A percentile compares a stretch with the other conserved stretches of the same genome.
Evolutionary conservation across 2,797 vertebrate genomes (phyloP).

Genomic region (Neosilurus hyrtlii): DNA sequence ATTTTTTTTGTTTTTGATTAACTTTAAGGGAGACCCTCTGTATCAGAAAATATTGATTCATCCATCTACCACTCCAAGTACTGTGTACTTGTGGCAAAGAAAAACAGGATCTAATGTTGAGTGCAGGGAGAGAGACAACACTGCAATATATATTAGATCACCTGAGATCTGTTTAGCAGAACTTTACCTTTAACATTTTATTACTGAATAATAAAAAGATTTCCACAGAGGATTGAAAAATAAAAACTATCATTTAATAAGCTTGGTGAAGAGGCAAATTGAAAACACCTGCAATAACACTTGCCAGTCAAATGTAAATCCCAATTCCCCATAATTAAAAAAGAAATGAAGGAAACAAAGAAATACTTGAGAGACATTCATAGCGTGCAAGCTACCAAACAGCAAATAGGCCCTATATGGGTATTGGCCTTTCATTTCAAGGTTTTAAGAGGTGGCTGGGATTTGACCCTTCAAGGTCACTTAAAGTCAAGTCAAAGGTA

Average conservation of each 20-base stretch:
- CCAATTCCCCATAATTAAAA: neutral
- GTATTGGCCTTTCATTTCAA: no score
- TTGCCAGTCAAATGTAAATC: neutral
- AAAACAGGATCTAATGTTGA: neutral
- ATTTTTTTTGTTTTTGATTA: no score
- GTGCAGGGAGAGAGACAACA: neutral
- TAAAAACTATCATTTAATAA: neutral
- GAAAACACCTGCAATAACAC: neutral
- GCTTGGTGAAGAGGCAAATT: neutral
- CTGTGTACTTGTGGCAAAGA: neutral
- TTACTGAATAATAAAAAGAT: neutral
- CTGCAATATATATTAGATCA: neutral
- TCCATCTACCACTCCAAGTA: neutral
- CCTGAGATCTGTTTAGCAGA: neutral
- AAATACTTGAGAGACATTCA: no score
- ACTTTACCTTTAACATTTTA: no score
- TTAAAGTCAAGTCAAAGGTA: no score
- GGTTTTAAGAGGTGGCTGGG: no score
- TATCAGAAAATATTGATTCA: no score
- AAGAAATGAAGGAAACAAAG: no score
- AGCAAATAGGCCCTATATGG: no score
- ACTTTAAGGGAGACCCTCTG: no score
- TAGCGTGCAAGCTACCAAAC: no score
- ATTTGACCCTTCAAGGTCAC: no score
- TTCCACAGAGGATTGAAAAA: neutral